Evolutionary conservation across 2,888 invertebrate species (phyloP).

Genomic region (Drosophila tripunctata): DNA sequence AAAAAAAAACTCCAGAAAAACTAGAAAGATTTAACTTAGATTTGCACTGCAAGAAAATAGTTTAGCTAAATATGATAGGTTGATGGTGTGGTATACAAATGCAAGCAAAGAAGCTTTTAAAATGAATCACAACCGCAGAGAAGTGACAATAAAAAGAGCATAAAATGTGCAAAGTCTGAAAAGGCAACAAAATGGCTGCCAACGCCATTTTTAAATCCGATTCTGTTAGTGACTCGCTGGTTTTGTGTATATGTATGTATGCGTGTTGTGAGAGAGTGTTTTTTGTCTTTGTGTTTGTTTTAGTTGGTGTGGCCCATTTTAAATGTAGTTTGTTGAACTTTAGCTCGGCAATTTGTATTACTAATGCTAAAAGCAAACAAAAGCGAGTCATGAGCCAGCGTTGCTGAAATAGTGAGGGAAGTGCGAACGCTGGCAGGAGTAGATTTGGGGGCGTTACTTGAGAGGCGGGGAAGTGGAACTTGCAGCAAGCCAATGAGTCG

Average conservation of each 20-base stretch:
- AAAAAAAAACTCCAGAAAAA: too few relatives aligned
- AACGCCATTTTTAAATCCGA: slow-evolving; percentile 35
- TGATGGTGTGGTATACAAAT: slow-evolving; percentile 1
- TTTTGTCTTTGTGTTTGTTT: slow-evolving; percentile 18
- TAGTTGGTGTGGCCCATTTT: slow-evolving; percentile 47
- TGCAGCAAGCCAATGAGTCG: slow-evolving; percentile 66
- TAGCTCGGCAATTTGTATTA: slow-evolving; percentile 62
- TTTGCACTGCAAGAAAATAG: neutral
- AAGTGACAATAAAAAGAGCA: slow-evolving; percentile 26
- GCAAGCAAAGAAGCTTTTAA: slow-evolving; percentile 8
- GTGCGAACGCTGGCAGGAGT: neutral
- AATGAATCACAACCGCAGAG: slow-evolving; percentile 11
- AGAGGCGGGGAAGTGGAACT: slow-evolving; percentile 10
- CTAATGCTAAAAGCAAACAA: slow-evolving; percentile 67
- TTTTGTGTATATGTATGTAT: slow-evolving; percentile 2
- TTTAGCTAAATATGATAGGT: neutral
- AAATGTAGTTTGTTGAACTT: slow-evolving; percentile 73
- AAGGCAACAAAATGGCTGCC: slow-evolving; percentile 40
- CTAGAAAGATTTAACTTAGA: too few relatives aligned
- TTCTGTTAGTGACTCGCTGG: slow-evolving; percentile 17
- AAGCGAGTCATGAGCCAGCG: slow-evolving; percentile 33
- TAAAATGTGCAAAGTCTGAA: slow-evolving; percentile 20
- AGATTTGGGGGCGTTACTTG: neutral
- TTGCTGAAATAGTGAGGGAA: neutral
- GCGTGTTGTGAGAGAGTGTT: neutral